These are phyloP conservation scores for Saimiri boliviensis DNA, from an alignment of 2,113 vertebrate genomes.

Conservation along the genomic window DNA sequence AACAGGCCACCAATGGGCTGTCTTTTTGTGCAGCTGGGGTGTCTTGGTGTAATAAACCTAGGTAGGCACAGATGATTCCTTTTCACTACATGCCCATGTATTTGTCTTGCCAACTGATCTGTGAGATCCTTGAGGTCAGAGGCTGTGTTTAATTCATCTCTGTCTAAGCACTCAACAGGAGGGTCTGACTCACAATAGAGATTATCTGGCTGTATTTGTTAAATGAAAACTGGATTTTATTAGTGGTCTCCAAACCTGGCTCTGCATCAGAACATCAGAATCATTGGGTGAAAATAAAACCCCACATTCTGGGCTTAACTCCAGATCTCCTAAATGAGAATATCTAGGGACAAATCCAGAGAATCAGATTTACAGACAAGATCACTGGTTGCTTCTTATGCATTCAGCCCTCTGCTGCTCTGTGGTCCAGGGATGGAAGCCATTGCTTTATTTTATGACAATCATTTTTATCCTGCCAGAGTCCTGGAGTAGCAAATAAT, in stretches of 20 bases:
- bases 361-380: background rate
- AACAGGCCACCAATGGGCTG: fast-evolving
- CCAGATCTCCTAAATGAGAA: background rate
- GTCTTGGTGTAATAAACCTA: background rate
- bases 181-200: background rate
- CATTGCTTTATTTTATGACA: background rate
- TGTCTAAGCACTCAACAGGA: background rate
- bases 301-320: background rate
- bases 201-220: background rate
- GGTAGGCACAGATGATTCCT: background rate
- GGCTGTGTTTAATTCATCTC: background rate
- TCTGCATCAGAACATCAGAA: background rate
- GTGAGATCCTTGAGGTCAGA: background rate
- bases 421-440: fast-evolving
- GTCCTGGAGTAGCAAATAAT: background rate
- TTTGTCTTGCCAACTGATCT: background rate
- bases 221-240: background rate
- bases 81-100: fast-evolving
- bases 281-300: background rate
- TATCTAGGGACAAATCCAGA: background rate
- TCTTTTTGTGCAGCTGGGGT: background rate
- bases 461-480: background rate
- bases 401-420: fast-evolving
- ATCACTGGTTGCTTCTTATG: background rate
- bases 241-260: background rate